phyloP scores from a whole-genome alignment of 2,888 invertebrate genomes.

The Gortyna flavago region DNA sequence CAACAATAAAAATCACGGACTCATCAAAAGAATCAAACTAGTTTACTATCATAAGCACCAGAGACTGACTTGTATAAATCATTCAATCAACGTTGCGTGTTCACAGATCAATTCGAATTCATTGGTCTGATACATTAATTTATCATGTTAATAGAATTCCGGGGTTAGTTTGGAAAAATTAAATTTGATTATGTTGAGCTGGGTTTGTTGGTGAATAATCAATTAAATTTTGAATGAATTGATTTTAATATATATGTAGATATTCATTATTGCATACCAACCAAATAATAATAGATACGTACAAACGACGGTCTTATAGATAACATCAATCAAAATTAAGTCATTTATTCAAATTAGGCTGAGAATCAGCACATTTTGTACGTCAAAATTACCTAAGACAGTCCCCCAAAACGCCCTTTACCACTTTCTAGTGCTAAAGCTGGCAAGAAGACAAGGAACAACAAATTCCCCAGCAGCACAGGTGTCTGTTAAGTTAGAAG shows the following conservation, averaged over 20 bases:
- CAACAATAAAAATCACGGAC: constrained; percentile 26
- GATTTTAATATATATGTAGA: background rate
- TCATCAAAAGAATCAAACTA: constrained; percentile 29
- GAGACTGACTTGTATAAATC: constrained; percentile 26
- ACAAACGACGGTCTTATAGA: background rate
- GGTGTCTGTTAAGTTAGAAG: too few species aligned
- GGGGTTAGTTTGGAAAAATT: background rate
- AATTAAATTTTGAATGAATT: background rate
- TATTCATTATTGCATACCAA: background rate
- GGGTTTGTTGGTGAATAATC: background rate
- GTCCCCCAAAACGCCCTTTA: background rate
- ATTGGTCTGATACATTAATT: constrained; percentile 26
- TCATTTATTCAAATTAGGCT: background rate
- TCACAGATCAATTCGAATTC: constrained; percentile 26
- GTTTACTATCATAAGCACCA: constrained; percentile 23
- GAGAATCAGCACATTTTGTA: background rate
- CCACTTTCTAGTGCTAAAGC: background rate
- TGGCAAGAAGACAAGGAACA: background rate
- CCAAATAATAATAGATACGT: background rate
- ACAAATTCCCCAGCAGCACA: background rate
- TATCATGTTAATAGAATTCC: constrained; percentile 24
- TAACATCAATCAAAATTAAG: background rate
- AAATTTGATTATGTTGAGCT: background rate
- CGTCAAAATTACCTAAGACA: background rate
- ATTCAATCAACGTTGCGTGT: constrained; percentile 41